Evolutionary conservation across 2,797 vertebrate genomes (phyloP), one percentile per base, ranked within the genome.

Genomic region (Girardinus metallicus): DNA sequence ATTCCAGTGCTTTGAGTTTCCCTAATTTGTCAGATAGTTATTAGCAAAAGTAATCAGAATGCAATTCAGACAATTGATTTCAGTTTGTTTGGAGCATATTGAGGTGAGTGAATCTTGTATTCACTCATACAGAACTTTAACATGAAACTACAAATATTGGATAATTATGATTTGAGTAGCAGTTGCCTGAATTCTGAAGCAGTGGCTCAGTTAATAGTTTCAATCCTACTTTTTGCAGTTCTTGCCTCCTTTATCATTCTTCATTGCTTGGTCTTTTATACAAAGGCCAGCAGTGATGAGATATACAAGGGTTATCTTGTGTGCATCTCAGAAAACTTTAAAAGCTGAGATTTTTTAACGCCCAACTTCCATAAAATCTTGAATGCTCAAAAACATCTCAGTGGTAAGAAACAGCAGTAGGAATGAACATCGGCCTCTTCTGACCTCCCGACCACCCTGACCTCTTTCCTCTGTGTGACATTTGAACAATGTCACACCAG

Each of bases 401-500:
- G 16, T 39, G 34, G 72, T 44, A 43, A 21, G 34, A 7, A 75
- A 72, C 21, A 29, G 68, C 55, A 18, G 29, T 29, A 23, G n/a
- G 47, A 80, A 68, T 72, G 47, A 77, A 49, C 31, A 74, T 2
- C 6, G 13, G 64, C 80, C 47, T 82, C 11, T 6, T 15, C 23
- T 80, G 79, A 79, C 68, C 62, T 44, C 72, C 74, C 41, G 23
- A 44, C 55, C 43, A 43, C 62, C 64, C 57, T 71, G 62, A 82
- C 53, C 77, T 41, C 60, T 75, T 76, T 74, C 77, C 68, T 16
- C 83, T 44, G 71, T 76, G 62, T 55, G 74, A 31, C 39, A 80
- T 85, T 74, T 74, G 49, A 80, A 76, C 49, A 72, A 75, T 71
- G 36, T 76, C 74, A 68, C 79, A 36, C 43, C 29, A 43, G 76